Evolutionary conservation across 2,888 invertebrate species (phyloP), one percentile per base, ranked within the genome.

Genomic region (Ernsta delagoae): DNA sequence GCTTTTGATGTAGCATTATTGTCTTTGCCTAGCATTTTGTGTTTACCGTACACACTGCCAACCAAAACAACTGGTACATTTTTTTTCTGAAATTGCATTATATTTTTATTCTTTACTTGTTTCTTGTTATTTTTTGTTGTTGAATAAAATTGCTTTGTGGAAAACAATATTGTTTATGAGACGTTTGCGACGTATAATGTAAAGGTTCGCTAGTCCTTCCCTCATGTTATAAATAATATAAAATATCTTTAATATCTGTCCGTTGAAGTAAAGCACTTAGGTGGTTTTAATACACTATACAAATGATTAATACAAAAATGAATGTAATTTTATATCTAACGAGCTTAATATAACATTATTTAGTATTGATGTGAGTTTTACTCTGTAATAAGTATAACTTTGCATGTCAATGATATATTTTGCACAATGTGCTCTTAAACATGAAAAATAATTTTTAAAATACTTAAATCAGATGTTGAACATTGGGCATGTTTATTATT

Each of bases 331-430:
- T 90, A 92, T 90, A 92, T 91, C 91, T 89, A 89, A 92, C 84
- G 92, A 93, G 92, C 92, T 93, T 93, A 93, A 89, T 89, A 88
- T 88, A 87, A 88, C 87, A 89, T 90, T 88, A 88, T 87, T 89
- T 84, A 84, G 82, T 86, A 86, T 86, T 85, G 79, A 82, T 77
- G 83, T 50, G 82, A 11, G 78, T 82, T 79, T 83, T 79, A 77
- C 81, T 77, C 77, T 75, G 50, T 80, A 84, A 82, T 24, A 24
- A 24, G 24, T 86, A 82, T 88, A 53, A 24, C 83, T 83, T 83
- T 86, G 88, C 84, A 86, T 87, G 86, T 83, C 85, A 79, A 75
- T 64, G 53, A 50, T 68, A 63, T 59, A 34, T 54, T 56, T 48
- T 24, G 56, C 64, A 56, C 41, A 34, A 8, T 56, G n/a, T 53